These are phyloP conservation scores for Nymphalis io DNA, from an alignment of 1,140 invertebrate genomes.

Conservation along the genomic window DNA sequence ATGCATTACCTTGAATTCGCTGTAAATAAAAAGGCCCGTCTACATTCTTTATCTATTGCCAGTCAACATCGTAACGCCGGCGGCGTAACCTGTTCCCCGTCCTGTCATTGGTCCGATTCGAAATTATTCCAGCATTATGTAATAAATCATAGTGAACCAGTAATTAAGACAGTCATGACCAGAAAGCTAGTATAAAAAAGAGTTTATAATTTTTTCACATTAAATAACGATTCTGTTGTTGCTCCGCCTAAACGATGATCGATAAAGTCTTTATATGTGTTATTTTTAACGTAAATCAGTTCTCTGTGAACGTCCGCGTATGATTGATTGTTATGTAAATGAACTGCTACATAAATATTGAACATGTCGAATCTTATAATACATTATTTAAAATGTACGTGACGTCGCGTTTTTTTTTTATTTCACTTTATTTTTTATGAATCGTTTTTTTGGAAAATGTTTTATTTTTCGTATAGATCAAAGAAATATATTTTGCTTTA, in stretches of 20 bases:
- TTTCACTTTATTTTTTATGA: not conserved
- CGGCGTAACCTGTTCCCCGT: slow-evolving; percentile 68
- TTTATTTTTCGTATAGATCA: not conserved
- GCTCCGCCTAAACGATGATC: slow-evolving; percentile 65
- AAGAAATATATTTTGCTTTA: not conserved
- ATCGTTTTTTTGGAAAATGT: not conserved
- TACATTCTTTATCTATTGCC: slow-evolving; percentile 20
- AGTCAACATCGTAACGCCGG: slow-evolving; percentile 56
- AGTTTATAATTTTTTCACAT: slow-evolving; percentile 75
- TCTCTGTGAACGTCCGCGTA: slow-evolving; percentile 18
- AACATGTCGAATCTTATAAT: slow-evolving; percentile 22
- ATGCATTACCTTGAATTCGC: not conserved
- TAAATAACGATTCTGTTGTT: slow-evolving; percentile 74
- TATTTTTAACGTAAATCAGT: slow-evolving; percentile 39
- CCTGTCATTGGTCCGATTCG: slow-evolving; percentile 67
- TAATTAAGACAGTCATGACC: slow-evolving; percentile 78
- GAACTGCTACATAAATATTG: slow-evolving; percentile 28
- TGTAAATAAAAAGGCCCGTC: slow-evolving; percentile 9
- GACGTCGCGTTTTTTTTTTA: slow-evolving; percentile 6
- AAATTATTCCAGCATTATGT: slow-evolving; percentile 75
- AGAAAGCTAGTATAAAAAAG: slow-evolving; percentile 69
- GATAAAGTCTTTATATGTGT: slow-evolving; percentile 57
- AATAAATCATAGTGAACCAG: slow-evolving; percentile 79
- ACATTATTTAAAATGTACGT: slow-evolving; percentile 7
- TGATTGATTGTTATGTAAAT: slow-evolving; percentile 43